Evolutionary conservation across 2,797 vertebrate genomes (phyloP), one percentile per base, ranked within the genome.

Genomic region (Acanthurus lineatus): DNA sequence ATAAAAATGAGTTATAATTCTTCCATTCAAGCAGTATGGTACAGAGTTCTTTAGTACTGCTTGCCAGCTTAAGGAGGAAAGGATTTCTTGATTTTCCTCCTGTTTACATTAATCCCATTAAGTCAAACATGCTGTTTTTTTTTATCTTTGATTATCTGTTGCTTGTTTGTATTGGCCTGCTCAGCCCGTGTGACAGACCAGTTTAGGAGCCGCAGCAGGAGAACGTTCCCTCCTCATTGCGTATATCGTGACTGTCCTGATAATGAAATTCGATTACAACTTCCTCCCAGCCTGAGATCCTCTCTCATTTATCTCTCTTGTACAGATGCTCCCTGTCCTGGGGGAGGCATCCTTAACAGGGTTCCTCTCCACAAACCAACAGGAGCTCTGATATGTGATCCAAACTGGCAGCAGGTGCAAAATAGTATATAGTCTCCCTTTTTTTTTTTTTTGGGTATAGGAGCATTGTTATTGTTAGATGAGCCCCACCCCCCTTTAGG

Each of bases 191-290:
- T 44, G 67, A 28, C 28, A 15, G 65, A 53, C 38, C 71, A 10
- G 74, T 57, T 44, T 9, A 32, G 66, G 0, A 12, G 62, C 66
- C 19, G 67, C 73, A 53, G 64, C 78, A 59, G 53, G 22, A 79
- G 44, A 79, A 60, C 67, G 59, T 73, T 53, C 58, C 79, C 57
- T 87, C 83, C 82, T 52, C 74, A 70, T 66, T 7, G 42, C 57
- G 40, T 86, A 79, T 66, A 62, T 74, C 73, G 22, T 7, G 11
- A 32, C 66, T 48, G 53, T 22, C 77, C 89, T 77, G 92, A 94
- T 95, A 94, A 92, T 88, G 89, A 90, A 93, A 93, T 94, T 94
- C 88, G 86, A 93, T 95, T 92, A 89, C 86, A 86, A 88, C 84
- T 82, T 82, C 76, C 89, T 88, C 69, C 78, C 77, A 70, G 72